Conservation (phyloP, 2,113 vertebrate species). For the Fregetta grallaria region DNA sequence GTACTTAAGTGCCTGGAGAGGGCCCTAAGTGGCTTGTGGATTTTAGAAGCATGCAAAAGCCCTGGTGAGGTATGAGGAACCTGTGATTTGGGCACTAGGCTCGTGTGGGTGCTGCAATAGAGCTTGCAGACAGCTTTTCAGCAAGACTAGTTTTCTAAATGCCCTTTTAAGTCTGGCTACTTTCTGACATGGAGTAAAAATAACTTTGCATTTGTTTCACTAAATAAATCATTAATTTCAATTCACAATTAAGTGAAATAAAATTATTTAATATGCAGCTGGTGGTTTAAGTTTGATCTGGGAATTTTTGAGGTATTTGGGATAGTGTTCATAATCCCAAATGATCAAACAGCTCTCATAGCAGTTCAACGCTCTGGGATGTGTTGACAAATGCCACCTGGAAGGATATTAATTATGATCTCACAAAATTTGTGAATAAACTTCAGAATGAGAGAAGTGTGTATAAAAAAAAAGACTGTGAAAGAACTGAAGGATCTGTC, state of each 20-base stretch:
- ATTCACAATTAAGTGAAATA: not conserved
- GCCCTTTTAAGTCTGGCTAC: not conserved
- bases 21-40: not conserved
- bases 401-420: not conserved
- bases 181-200: not conserved
- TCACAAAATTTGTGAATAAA: not conserved
- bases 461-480: not conserved
- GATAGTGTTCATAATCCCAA: not conserved
- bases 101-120: not conserved
- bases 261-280: not conserved
- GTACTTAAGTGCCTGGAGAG: not conserved
- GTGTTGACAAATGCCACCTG: not conserved
- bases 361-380: not conserved
- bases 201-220: not conserved
- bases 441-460: not conserved
- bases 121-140: not conserved
- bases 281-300: not conserved
- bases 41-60: not conserved
- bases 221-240: not conserved
- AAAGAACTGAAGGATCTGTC: not conserved
- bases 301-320: not conserved
- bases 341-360: not conserved
- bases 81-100: not conserved
- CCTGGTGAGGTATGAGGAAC: not conserved
- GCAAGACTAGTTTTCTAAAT: not conserved